Conservation (phyloP, 2,888 invertebrate genomes). For the Drosophila multiciliata region DNA sequence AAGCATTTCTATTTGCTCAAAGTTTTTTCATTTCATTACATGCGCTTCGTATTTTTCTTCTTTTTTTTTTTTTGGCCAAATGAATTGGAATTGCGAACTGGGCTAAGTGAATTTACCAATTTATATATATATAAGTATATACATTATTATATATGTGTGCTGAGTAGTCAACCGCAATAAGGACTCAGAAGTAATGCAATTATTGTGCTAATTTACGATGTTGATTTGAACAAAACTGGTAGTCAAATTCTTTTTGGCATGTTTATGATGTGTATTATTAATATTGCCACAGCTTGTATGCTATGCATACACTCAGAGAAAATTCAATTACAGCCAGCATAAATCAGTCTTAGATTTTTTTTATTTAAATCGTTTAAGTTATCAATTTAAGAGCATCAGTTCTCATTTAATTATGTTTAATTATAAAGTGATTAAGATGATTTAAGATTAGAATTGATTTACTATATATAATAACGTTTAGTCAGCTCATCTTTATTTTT, state of each 20-base stretch:
- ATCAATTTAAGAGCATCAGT: not conserved
- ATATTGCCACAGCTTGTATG: conserved; percentile 12
- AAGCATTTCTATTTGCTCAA: conserved; percentile 37
- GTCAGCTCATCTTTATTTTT: not conserved
- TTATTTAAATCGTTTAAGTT: not conserved
- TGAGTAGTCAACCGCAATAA: not conserved
- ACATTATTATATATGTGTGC: not conserved
- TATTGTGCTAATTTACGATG: conserved; percentile 45
- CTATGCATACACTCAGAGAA: not conserved
- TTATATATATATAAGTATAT: not conserved
- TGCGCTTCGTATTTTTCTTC: conserved; percentile 14
- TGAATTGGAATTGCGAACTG: conserved; percentile 62
- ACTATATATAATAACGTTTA: not conserved
- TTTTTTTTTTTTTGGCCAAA: conserved; percentile 41
- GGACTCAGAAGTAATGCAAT: conserved; percentile 10
- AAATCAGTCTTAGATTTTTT: not conserved
- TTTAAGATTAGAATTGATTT: not conserved
- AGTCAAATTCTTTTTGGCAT: conserved; percentile 41
- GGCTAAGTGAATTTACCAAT: conserved; percentile 57
- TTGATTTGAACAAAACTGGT: conserved; percentile 53
- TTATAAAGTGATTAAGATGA: not conserved
- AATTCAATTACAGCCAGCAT: not conserved
- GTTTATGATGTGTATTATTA: conserved; percentile 45
- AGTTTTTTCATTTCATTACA: conserved; percentile 60
- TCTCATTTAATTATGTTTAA: not conserved